phyloP scores from a whole-genome alignment of 2,113 vertebrate species.

The Thunnus thynnus region DNA sequence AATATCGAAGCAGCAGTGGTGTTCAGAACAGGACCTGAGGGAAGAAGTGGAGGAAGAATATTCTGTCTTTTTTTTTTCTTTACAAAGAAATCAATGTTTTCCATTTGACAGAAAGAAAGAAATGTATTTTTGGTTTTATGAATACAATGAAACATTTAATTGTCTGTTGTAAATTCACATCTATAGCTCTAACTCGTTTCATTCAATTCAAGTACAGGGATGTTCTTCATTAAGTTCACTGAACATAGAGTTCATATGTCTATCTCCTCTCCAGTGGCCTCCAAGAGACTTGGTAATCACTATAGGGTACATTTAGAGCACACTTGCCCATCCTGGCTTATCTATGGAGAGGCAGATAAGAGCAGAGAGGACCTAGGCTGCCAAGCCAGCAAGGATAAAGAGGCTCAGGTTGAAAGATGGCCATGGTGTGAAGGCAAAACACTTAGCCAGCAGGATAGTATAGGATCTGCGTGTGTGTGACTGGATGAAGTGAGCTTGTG shows the following conservation, averaged over 20 bases:
- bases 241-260: conserved; percentile 15
- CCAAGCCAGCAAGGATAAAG: conserved; percentile 73
- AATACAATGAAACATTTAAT: neutral
- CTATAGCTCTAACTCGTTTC: neutral
- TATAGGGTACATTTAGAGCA: conserved; percentile 57
- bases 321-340: conserved; percentile 70
- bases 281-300: conserved; percentile 60
- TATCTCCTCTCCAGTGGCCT: conserved; percentile 41
- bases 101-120: neutral
- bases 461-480: conserved; percentile 35
- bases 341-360: conserved; percentile 77
- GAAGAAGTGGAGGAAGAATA: neutral
- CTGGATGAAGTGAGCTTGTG: conserved; percentile 25
- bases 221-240: conserved; percentile 14
- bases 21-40: neutral
- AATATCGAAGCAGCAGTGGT: neutral
- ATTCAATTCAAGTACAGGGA: neutral
- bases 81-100: neutral
- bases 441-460: conserved; percentile 59
- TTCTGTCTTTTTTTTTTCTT: neutral
- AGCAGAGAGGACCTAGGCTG: conserved; percentile 68
- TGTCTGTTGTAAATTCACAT: neutral
- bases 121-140: conserved; percentile 1
- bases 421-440: conserved; percentile 63
- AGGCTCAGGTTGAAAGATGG: conserved; percentile 70